A percentile compares a stretch with the other conserved stretches of the same genome.
phyloP scores from a whole-genome alignment of 1,140 invertebrate species.

The Zaprionus davidi region DNA sequence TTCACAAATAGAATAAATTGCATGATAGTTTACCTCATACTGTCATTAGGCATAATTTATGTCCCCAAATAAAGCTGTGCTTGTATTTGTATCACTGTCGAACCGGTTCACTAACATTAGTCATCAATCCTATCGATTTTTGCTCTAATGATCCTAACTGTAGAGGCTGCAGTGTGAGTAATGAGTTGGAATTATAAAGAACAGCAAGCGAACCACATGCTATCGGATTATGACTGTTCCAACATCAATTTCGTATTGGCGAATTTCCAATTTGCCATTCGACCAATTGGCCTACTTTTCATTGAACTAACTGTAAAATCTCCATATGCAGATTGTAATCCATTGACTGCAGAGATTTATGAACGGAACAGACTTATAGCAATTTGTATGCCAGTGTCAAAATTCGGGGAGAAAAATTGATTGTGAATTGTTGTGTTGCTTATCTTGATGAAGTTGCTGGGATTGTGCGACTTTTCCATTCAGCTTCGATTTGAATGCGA shows the following conservation, averaged over 20 bases:
- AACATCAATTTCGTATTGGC: constrained; percentile 4
- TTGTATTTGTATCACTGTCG: neutral
- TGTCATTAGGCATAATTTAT: neutral
- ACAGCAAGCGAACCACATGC: neutral
- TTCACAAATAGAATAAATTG: neutral
- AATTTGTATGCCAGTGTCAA: constrained; percentile 36
- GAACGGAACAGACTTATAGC: neutral
- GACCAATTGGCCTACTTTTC: constrained; percentile 16
- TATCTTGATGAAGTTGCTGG: constrained; percentile 19
- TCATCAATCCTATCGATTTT: neutral
- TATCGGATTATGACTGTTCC: constrained; percentile 8
- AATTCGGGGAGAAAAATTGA: constrained; percentile 1
- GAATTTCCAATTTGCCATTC: constrained; percentile 5
- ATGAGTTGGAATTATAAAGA: constrained; percentile 1
- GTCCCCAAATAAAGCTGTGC: neutral
- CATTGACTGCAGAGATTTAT: constrained; percentile 25
- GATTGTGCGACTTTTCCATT: neutral
- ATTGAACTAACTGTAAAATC: constrained; percentile 17
- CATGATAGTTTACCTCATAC: neutral
- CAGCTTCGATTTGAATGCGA: constrained; percentile 4
- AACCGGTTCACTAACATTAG: neutral
- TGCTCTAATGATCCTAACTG: neutral
- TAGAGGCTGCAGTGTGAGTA: neutral
- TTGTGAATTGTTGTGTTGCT: constrained; percentile 19
- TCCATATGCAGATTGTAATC: constrained; percentile 14